A percentile compares a stretch with the other conserved stretches of the same genome.
Conservation (phyloP, 1,140 invertebrate genomes). For the Batillaria attramentaria region DNA sequence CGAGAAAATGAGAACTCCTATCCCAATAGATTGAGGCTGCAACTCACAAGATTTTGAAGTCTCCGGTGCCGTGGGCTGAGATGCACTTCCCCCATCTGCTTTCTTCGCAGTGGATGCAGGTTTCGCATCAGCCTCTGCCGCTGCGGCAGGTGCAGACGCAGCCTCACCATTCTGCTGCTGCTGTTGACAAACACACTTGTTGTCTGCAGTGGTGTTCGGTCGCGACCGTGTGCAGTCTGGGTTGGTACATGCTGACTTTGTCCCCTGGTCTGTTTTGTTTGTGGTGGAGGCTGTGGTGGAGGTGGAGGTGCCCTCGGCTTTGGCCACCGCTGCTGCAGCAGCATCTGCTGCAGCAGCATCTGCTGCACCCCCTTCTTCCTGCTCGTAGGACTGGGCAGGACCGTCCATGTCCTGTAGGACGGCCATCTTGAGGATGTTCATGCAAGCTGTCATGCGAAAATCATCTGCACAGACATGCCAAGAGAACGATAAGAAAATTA, state of each 20-base stretch:
- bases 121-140: conserved; percentile 6
- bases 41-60: no score
- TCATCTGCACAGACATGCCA: conserved; percentile 82
- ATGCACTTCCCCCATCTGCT: conserved; percentile 25
- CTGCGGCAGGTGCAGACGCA: conserved; percentile 22
- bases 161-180: conserved; percentile 32
- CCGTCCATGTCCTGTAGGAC: conserved; percentile 52
- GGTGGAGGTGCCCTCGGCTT: no score
- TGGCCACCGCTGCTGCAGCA: no score
- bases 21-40: neutral
- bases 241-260: conserved; percentile 47
- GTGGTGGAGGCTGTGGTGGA: neutral
- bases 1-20: no score
- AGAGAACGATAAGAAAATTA: no score
- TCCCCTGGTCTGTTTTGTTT: neutral
- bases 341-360: neutral
- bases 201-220: conserved; percentile 43
- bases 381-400: conserved; percentile 56
- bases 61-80: no score
- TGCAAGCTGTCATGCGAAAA: conserved; percentile 89
- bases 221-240: conserved; percentile 57
- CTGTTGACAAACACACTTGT: conserved; percentile 54
- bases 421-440: conserved; percentile 82
- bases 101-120: conserved; percentile 23
- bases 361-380: neutral